Conservation (phyloP, 30 jellyfish, hydroid and myxozoan genomes). For the Nemopilema nomurai region DNA sequence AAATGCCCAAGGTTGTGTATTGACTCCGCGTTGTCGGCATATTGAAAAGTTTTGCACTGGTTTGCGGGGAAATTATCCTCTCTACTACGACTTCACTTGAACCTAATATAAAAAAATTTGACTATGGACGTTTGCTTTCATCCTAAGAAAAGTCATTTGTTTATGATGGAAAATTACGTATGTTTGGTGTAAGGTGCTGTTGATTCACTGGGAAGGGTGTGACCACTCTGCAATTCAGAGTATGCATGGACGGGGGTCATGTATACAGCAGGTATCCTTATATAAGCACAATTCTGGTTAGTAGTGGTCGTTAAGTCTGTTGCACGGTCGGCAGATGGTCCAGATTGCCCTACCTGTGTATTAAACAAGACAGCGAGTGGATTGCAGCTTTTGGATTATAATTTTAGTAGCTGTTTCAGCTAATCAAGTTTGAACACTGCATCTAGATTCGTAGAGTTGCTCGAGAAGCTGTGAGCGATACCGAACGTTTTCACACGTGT, state of each 20-base stretch:
- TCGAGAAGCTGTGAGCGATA: neutral
- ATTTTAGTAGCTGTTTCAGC: neutral
- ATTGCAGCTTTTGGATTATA: neutral
- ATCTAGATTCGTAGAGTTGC: neutral
- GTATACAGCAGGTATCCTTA: neutral
- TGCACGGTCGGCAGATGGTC: constrained; percentile 12
- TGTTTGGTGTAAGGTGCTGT: neutral
- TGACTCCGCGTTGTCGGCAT: neutral
- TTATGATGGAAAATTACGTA: neutral
- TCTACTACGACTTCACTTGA: neutral
- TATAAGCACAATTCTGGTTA: neutral
- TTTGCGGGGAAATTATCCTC: neutral
- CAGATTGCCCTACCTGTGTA: neutral
- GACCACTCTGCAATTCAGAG: neutral
- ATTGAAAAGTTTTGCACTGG: neutral
- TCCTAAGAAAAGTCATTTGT: neutral
- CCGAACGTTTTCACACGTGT: neutral
- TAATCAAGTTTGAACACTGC: neutral
- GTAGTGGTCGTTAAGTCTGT: neutral
- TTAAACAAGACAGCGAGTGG: too few relatives aligned
- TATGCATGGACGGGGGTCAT: constrained; percentile 8
- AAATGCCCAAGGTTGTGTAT: neutral
- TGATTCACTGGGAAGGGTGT: constrained; percentile 23
- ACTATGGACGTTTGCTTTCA: neutral
- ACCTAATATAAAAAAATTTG: too few relatives aligned